phyloP scores from a whole-genome alignment of 2,113 vertebrate species.

The Hyla sarda region DNA sequence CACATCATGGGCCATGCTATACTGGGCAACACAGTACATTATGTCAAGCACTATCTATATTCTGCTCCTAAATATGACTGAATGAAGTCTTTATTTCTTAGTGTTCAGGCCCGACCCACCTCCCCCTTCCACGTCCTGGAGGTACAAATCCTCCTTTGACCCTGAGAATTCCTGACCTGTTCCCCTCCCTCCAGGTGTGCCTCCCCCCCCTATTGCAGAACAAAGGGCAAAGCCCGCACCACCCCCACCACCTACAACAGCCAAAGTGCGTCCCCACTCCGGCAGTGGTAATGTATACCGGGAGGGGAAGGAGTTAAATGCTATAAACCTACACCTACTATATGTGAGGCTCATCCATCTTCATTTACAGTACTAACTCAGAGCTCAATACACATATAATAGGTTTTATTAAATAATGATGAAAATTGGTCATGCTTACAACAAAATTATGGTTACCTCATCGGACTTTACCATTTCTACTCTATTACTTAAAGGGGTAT shows the following conservation, averaged over 20 bases:
- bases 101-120: neutral
- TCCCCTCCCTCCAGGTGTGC: slow-evolving; percentile 48
- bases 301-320: neutral
- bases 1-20: neutral
- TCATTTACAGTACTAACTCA: neutral
- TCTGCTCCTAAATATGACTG: slow-evolving; percentile 11
- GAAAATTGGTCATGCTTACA: too few relatives aligned
- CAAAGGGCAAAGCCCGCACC: slow-evolving; percentile 43
- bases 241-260: neutral
- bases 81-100: slow-evolving; percentile 39
- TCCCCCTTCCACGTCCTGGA: slow-evolving; percentile 37
- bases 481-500: too few relatives aligned
- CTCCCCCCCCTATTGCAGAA: slow-evolving; percentile 28
- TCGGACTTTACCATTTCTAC: too few relatives aligned
- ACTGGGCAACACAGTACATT: neutral
- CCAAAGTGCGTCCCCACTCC: neutral
- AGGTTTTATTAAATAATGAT: too few relatives aligned
- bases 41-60: neutral
- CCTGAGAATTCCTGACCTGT: slow-evolving; percentile 41
- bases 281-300: neutral
- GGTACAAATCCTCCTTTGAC: slow-evolving; percentile 48
- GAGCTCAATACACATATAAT: neutral
- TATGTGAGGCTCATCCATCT: neutral
- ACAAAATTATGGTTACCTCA: too few relatives aligned
- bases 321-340: too few relatives aligned